Conservation (phyloP, 2,797 vertebrate genomes). For the Manis pentadactyla region DNA sequence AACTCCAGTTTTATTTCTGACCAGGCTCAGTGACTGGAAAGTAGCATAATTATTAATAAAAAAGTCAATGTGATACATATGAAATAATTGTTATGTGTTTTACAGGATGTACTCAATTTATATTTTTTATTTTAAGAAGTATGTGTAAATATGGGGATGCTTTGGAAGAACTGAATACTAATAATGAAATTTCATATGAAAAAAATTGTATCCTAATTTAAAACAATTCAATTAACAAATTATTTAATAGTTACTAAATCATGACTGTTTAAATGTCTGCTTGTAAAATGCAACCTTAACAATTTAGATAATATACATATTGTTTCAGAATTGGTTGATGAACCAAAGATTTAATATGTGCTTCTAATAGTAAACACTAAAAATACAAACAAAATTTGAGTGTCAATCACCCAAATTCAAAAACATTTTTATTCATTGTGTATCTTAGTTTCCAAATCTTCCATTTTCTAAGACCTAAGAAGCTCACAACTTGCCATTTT, state of each 20-base stretch:
- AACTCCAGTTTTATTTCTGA: slow-evolving; percentile 6
- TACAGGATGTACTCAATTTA: background rate
- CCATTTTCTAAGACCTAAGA: slow-evolving; percentile 70
- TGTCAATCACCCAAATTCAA: slow-evolving; percentile 63
- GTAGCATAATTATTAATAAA: background rate
- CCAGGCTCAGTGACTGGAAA: background rate
- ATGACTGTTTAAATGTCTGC: background rate
- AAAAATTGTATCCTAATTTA: slow-evolving; percentile 26
- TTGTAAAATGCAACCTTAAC: background rate
- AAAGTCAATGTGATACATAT: slow-evolving; percentile 1
- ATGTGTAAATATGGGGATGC: background rate
- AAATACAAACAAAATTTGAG: slow-evolving; percentile 34
- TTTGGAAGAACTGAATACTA: background rate
- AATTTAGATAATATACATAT: slow-evolving; percentile 11
- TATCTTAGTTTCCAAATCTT: slow-evolving; percentile 61
- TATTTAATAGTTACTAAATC: background rate
- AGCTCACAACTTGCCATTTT: slow-evolving; percentile 75
- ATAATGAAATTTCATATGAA: slow-evolving; percentile 17
- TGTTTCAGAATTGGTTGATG: slow-evolving; percentile 20
- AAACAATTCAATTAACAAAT: slow-evolving; percentile 45
- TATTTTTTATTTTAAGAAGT: background rate
- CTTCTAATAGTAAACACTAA: slow-evolving; percentile 42
- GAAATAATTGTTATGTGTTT: slow-evolving; percentile 27
- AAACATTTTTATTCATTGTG: slow-evolving; percentile 70
- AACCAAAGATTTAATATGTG: slow-evolving; percentile 15